Evolutionary conservation across 2,797 vertebrate species (phyloP).

Genomic region (Anguilla obscura): DNA sequence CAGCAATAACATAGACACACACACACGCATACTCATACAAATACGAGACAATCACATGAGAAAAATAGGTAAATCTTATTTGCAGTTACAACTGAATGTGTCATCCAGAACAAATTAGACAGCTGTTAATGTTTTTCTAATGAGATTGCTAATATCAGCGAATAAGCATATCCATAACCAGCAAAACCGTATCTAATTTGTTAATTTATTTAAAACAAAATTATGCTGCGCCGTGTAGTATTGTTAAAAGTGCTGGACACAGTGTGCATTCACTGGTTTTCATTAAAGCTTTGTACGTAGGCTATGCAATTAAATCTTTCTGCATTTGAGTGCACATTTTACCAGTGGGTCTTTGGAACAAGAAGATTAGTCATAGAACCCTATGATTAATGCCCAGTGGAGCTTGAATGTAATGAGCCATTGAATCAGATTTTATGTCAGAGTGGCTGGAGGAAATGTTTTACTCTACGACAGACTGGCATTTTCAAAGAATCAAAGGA

Average conservation of each 20-base stretch:
- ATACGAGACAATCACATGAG: neutral
- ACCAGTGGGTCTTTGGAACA: constrained; percentile 62
- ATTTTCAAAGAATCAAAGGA: constrained; percentile 22
- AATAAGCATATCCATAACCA: constrained; percentile 16
- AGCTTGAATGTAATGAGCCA: constrained; percentile 46
- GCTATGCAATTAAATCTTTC: constrained; percentile 38
- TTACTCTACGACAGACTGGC: constrained; percentile 32
- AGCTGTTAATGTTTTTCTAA: constrained; percentile 20
- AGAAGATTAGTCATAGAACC: constrained; percentile 68
- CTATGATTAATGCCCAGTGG: constrained; percentile 69
- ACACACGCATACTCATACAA: neutral
- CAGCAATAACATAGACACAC: neutral
- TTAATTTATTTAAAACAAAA: constrained; percentile 15
- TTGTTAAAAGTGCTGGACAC: neutral
- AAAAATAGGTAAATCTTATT: neutral
- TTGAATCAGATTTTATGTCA: constrained; percentile 50
- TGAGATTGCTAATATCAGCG: constrained; percentile 23
- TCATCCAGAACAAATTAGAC: constrained; percentile 16
- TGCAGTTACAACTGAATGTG: constrained; percentile 5
- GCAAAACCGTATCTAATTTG: constrained; percentile 16
- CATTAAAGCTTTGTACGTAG: constrained; percentile 26
- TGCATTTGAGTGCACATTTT: constrained; percentile 45
- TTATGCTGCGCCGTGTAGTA: constrained; percentile 16
- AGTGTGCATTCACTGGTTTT: neutral
- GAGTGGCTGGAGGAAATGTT: constrained; percentile 44